Base-by-base conservation (phyloP, 1,140 invertebrate genomes). In the Drosophila setifemur region DNA sequence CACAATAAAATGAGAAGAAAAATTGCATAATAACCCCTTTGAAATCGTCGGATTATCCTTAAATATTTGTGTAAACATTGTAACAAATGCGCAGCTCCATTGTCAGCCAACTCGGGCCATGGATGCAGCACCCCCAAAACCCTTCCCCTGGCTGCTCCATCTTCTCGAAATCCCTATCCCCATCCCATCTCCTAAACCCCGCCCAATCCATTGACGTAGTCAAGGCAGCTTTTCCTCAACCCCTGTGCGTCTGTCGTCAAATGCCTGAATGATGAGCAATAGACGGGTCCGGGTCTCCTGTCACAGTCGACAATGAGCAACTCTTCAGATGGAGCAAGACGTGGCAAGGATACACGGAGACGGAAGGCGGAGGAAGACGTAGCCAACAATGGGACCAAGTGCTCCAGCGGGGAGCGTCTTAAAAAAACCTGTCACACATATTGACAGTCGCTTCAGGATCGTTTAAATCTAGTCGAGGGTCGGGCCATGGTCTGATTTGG, bases 1-100 rank as follows among this genome's bases (percentile, higher is more conserved):
- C 58, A 81, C 82, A 87, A 87, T 74, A 87, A 87, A 82, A 87
- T 82, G 64, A 73, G 78, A 61, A 83, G 83, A 88, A 88, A 88
- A 88, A 88, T 88, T 88, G 85, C 85, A 88, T 88, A 88, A 88
- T 88, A 88, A 88, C 78, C 85, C 85, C 75, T 88, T 88, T 88
- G 85, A 88, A 88, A 88, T 88, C 75, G 85, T 73, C 78, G 78
- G 85, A 88, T 88, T 88, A 88, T 88, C 85, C 78, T 88, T 88
- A 88, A 88, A 88, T 88, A 88, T 88, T 88, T 88, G 74, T 88
- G 85, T 88, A 88, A 88, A 88, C 85, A 88, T 88, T 83, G 78
- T 88, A 88, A 88, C 85, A 88, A 88, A 88, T 88, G 83, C 83
- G 76, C 71, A 85, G 72, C 55, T 64, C 81, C 81, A 85, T 86